Conservation (phyloP, 2,888 invertebrate species). For the Lysandra bellargus region DNA sequence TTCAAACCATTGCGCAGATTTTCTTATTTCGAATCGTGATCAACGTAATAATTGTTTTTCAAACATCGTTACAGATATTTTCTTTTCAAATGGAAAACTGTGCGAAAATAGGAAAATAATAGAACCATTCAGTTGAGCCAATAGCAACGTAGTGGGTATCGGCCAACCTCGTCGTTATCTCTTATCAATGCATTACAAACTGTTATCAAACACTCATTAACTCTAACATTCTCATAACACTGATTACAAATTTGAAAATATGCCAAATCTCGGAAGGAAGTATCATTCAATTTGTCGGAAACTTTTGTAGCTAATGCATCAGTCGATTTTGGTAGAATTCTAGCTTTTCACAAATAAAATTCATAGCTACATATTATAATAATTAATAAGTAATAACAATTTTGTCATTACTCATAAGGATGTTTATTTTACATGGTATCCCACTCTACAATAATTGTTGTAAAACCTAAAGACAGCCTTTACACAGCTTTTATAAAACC, state of each 20-base stretch:
- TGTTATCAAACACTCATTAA: conserved; percentile 24
- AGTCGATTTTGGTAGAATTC: too few species aligned
- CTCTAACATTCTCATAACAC: neutral
- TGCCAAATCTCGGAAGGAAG: neutral
- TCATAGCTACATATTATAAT: too few species aligned
- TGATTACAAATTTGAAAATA: neutral
- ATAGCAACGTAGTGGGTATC: conserved; percentile 14
- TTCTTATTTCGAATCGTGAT: neutral
- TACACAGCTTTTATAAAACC: too few species aligned
- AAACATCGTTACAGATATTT: too few species aligned
- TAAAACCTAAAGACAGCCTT: too few species aligned
- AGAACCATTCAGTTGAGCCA: neutral
- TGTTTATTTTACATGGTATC: too few species aligned
- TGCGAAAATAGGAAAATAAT: neutral
- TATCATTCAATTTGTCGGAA: neutral
- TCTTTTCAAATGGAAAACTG: neutral
- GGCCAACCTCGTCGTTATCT: conserved; percentile 18
- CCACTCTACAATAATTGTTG: too few species aligned
- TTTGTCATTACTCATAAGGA: too few species aligned
- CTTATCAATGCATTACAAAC: conserved; percentile 24
- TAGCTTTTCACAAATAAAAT: too few species aligned
- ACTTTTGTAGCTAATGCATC: neutral
- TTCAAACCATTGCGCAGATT: neutral
- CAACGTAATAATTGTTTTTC: too few species aligned
- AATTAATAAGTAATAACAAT: too few species aligned